These are phyloP conservation scores for Crambe crambe DNA, from an alignment of 37 sponge, comb jelly and placozoan genomes.

Conservation along the genomic window DNA sequence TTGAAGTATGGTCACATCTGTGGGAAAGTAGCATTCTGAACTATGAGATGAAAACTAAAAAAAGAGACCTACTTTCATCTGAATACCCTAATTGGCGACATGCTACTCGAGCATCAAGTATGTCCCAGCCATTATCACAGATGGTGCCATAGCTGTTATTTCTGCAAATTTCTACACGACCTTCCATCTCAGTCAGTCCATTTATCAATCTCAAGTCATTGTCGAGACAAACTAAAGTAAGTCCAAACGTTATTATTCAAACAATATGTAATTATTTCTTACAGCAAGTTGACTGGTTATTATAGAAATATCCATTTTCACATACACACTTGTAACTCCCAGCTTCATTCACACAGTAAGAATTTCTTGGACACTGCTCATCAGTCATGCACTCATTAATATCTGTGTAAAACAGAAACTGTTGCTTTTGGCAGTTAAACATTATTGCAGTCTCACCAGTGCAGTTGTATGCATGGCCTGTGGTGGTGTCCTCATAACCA, in stretches of 20 bases:
- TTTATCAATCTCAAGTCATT: constrained; percentile 20
- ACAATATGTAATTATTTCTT: not conserved
- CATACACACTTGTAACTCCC: constrained; percentile 41
- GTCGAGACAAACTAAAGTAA: not conserved
- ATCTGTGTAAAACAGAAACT: constrained; percentile 16
- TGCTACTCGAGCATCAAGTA: constrained; percentile 42
- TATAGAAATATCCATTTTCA: constrained; percentile 22
- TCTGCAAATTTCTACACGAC: constrained; percentile 30
- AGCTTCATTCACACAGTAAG: constrained; percentile 25
- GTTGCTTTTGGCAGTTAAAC: not conserved
- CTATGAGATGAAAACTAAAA: too few relatives aligned
- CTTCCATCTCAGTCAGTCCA: not conserved
- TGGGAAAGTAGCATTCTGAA: too few relatives aligned
- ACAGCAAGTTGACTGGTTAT: constrained; percentile 4
- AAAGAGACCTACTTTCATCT: not conserved
- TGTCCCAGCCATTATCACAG: constrained; percentile 44
- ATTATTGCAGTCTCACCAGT: constrained; percentile 10
- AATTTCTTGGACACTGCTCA: constrained; percentile 3
- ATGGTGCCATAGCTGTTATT: constrained; percentile 46
- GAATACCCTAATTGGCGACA: constrained; percentile 34
- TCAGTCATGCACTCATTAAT: constrained; percentile 21
- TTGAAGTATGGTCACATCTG: not conserved
- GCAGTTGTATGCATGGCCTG: not conserved
- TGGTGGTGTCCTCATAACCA: constrained; percentile 27
- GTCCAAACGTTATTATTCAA: not conserved